Conservation (phyloP, 2,888 invertebrate genomes). For the Cheilosia soror region DNA sequence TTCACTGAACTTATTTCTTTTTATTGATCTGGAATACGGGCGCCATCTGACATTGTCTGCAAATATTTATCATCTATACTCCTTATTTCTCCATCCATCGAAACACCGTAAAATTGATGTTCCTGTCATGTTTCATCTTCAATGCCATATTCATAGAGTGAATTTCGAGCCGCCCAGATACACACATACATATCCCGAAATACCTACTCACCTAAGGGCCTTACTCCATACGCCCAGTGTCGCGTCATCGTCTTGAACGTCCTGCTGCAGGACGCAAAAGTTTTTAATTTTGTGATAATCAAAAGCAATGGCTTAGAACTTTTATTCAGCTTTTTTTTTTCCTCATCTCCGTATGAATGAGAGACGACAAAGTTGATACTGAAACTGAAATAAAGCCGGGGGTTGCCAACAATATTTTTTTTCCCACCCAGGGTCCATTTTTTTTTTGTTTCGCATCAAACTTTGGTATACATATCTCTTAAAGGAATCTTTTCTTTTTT, state of each 20-base stretch:
- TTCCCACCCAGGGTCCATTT: slow-evolving; percentile 14
- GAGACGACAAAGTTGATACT: slow-evolving; percentile 70
- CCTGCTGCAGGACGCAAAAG: slow-evolving; percentile 69
- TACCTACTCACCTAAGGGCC: slow-evolving; percentile 2
- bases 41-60: slow-evolving; percentile 75
- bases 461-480: slow-evolving; percentile 52
- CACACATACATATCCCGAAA: slow-evolving; percentile 38
- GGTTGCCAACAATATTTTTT: slow-evolving; percentile 61
- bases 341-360: slow-evolving; percentile 12
- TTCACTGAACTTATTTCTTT: slow-evolving; percentile 68
- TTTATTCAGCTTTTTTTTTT: slow-evolving; percentile 42
- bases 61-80: slow-evolving; percentile 71
- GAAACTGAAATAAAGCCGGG: slow-evolving; percentile 69
- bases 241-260: slow-evolving; percentile 16
- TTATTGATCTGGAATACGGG: slow-evolving; percentile 71
- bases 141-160: slow-evolving; percentile 59
- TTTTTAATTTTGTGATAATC: slow-evolving; percentile 76
- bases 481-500: slow-evolving; percentile 45
- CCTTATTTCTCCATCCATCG: not conserved
- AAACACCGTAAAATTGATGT: slow-evolving; percentile 57
- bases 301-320: slow-evolving; percentile 75
- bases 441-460: slow-evolving; percentile 19
- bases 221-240: not conserved
- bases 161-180: slow-evolving; percentile 42
- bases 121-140: slow-evolving; percentile 58